A percentile compares a stretch with the other conserved stretches of the same genome.
phyloP scores from a whole-genome alignment of 1,140 invertebrate genomes.

The Sarcophaga peregrina region DNA sequence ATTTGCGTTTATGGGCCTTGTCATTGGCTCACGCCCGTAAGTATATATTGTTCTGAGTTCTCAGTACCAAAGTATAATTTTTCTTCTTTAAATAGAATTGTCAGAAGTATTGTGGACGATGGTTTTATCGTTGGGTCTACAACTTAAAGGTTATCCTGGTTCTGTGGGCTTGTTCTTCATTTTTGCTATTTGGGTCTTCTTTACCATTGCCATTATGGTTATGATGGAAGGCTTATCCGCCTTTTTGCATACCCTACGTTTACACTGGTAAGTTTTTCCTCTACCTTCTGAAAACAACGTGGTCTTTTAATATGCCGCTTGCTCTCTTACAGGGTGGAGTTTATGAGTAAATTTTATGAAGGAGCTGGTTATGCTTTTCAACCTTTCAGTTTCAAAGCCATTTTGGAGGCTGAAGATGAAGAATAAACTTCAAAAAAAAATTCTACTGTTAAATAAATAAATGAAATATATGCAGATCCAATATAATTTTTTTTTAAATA shows the following conservation, averaged over 20 bases:
- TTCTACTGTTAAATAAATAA: neutral
- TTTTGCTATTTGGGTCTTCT: slow-evolving; percentile 89
- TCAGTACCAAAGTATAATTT: neutral
- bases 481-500: neutral
- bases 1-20: slow-evolving; percentile 95
- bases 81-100: slow-evolving; percentile 70
- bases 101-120: slow-evolving; percentile 93
- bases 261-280: slow-evolving; percentile 89
- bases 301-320: neutral
- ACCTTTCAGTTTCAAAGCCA: slow-evolving; percentile 92
- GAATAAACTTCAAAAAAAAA: slow-evolving; percentile 44
- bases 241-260: slow-evolving; percentile 96
- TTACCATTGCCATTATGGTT: slow-evolving; percentile 92
- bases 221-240: slow-evolving; percentile 99
- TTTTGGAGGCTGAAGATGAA: slow-evolving; percentile 74
- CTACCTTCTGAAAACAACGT: neutral
- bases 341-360: slow-evolving; percentile 97
- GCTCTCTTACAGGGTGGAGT: slow-evolving; percentile 83
- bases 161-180: slow-evolving; percentile 75
- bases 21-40: slow-evolving; percentile 93
- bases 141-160: slow-evolving; percentile 46
- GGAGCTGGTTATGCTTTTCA: slow-evolving; percentile 90
- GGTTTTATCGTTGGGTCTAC: slow-evolving; percentile 72
- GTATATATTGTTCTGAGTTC: neutral
- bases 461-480: too few relatives aligned